A percentile compares a stretch with the other conserved stretches of the same genome.
These are phyloP conservation scores for Tetrao urogallus DNA, from an alignment of 2,113 vertebrate species.

Conservation along the genomic window DNA sequence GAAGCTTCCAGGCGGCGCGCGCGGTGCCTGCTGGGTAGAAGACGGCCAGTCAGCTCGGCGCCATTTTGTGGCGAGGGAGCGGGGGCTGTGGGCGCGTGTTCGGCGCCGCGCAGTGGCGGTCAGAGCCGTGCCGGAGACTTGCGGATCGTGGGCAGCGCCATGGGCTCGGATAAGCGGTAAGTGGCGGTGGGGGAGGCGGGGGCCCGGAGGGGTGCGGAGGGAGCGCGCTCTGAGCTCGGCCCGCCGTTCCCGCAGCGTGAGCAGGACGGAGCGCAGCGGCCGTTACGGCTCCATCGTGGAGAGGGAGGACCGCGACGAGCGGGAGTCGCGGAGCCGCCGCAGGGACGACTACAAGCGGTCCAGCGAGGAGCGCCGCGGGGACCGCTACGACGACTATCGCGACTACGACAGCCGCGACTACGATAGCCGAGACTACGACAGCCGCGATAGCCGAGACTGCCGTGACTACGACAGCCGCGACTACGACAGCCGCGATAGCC, in stretches of 20 bases:
- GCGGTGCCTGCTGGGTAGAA: conserved; percentile 77
- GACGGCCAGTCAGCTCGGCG: conserved; percentile 69
- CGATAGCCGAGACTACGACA: conserved; percentile 78
- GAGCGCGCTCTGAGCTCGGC: not conserved
- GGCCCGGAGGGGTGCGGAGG: too few species aligned
- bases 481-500: conserved; percentile 47
- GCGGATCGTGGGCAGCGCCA: conserved; percentile 51
- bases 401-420: conserved; percentile 79
- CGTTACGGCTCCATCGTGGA: conserved; percentile 92
- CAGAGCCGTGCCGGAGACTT: not conserved
- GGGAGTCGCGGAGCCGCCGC: conserved; percentile 84
- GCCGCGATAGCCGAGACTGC: conserved; percentile 20
- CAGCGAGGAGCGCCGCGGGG: conserved; percentile 88
- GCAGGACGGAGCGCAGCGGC: conserved; percentile 94
- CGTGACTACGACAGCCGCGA: conserved; percentile 28
- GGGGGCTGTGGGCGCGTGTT: not conserved
- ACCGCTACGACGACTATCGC: conserved; percentile 91
- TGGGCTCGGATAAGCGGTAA: conserved; percentile 97
- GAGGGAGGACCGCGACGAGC: conserved; percentile 88
- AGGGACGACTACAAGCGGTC: conserved; percentile 91
- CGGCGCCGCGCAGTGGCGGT: not conserved
- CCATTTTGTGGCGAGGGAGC: conserved; percentile 78
- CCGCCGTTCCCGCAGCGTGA: conserved; percentile 79
- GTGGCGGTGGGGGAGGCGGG: not conserved
- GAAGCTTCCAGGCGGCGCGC: conserved; percentile 49